A percentile compares a stretch with the other conserved stretches of the same genome.
phyloP scores from a whole-genome alignment of 2,797 vertebrate genomes.

The Tapirus indicus region DNA sequence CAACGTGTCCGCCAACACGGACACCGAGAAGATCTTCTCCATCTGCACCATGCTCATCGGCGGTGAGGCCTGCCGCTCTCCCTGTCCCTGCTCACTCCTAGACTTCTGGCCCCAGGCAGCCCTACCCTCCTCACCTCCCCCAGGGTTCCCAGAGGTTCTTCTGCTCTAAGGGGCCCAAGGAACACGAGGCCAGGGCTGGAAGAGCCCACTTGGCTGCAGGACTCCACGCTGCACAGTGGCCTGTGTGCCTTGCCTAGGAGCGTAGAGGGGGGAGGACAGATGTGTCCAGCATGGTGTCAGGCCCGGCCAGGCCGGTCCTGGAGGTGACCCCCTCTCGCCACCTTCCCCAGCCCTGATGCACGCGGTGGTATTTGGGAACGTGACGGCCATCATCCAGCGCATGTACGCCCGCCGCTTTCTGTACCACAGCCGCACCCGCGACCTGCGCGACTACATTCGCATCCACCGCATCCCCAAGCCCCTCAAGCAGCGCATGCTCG shows the following conservation, averaged over 20 bases:
- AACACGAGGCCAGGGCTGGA: background rate
- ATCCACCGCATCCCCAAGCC: conserved; percentile 94
- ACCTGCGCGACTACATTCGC: conserved; percentile 95
- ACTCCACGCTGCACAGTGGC: background rate
- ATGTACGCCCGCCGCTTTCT: conserved; percentile 96
- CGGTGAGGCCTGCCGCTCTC: conserved; percentile 86
- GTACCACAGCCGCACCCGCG: conserved; percentile 96
- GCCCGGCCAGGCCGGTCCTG: background rate
- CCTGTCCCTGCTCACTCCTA: background rate
- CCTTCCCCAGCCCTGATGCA: conserved; percentile 94
- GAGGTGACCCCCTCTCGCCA: conserved; percentile 21
- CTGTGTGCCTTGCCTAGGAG: background rate
- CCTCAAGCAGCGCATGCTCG: conserved; percentile 95
- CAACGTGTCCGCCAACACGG: conserved; percentile 95
- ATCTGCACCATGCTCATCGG: conserved; percentile 96
- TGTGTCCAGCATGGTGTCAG: background rate
- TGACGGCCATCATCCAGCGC: conserved; percentile 97
- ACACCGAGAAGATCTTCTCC: conserved; percentile 97
- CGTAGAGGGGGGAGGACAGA: background rate
- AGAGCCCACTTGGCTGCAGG: background rate
- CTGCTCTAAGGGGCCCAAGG: background rate
- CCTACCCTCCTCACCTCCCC: background rate
- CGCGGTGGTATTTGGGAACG: conserved; percentile 96
- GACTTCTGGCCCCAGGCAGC: background rate
- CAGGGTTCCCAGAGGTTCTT: background rate